Evolutionary conservation across 2,113 vertebrate species (phyloP).

Genomic region (Paracanthobrama guichenoti): DNA sequence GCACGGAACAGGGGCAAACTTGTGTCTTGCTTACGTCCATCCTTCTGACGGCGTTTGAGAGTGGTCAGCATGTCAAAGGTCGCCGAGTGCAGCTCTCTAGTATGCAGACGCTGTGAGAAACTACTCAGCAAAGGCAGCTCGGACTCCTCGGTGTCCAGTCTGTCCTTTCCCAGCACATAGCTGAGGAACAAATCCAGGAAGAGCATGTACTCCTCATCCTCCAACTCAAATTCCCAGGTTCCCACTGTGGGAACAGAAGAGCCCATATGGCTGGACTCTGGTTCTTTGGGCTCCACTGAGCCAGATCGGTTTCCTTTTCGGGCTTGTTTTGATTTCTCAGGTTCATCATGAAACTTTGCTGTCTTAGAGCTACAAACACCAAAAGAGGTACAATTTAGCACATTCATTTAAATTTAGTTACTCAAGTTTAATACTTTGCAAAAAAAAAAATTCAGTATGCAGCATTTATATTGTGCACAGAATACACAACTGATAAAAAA

Average conservation of each 20-base stretch:
- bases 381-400: neutral
- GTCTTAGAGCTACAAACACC: slow-evolving; percentile 54
- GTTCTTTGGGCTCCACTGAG: neutral
- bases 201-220: slow-evolving; percentile 87
- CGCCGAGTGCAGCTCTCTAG: slow-evolving; percentile 88
- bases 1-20: slow-evolving; percentile 78
- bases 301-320: neutral
- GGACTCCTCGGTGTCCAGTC: slow-evolving; percentile 61
- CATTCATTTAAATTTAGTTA: neutral
- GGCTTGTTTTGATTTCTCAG: slow-evolving; percentile 42
- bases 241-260: slow-evolving; percentile 77
- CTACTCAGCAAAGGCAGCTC: slow-evolving; percentile 84
- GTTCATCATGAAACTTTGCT: neutral
- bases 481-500: neutral
- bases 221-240: slow-evolving; percentile 93
- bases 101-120: slow-evolving; percentile 78
- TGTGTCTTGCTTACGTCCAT: slow-evolving; percentile 55
- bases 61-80: slow-evolving; percentile 88
- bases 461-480: neutral
- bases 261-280: neutral
- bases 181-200: slow-evolving; percentile 94
- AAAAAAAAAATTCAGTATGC: neutral
- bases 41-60: slow-evolving; percentile 79
- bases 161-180: slow-evolving; percentile 87
- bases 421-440: too few species aligned